These are phyloP conservation scores for Lepus timidus DNA, from an alignment of 2,113 vertebrate genomes.

Conservation along the genomic window DNA sequence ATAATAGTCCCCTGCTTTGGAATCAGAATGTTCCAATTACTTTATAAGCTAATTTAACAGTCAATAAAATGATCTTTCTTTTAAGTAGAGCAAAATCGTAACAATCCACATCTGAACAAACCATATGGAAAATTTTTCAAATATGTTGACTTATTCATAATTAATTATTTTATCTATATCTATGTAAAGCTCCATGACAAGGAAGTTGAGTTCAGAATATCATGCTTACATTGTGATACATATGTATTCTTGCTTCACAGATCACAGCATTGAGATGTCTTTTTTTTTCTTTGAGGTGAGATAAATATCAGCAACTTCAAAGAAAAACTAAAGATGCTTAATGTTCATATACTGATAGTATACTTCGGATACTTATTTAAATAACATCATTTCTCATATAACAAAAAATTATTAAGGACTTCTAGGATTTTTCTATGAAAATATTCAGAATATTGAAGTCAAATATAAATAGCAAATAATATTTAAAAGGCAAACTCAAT, in stretches of 20 bases:
- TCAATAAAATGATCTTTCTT: constrained; percentile 36
- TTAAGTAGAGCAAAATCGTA: neutral
- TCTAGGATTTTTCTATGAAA: constrained; percentile 66
- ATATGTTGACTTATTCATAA: constrained; percentile 40
- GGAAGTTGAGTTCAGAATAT: constrained; percentile 19
- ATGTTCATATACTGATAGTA: constrained; percentile 13
- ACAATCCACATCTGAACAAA: constrained; percentile 20
- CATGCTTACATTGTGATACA: neutral
- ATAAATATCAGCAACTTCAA: constrained; percentile 50
- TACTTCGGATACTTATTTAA: constrained; percentile 56
- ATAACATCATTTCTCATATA: constrained; percentile 34
- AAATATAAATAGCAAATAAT: constrained; percentile 62
- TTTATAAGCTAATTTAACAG: constrained; percentile 45
- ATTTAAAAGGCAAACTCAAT: constrained; percentile 46
- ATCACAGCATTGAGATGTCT: neutral
- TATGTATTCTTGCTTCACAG: neutral
- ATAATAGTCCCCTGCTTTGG: neutral
- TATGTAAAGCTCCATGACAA: neutral
- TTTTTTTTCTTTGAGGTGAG: neutral
- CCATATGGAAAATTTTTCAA: constrained; percentile 23
- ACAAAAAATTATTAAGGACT: constrained; percentile 43
- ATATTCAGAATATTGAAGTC: constrained; percentile 19
- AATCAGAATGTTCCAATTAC: constrained; percentile 30
- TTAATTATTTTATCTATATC: constrained; percentile 5
- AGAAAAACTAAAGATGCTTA: constrained; percentile 39